These are phyloP conservation scores for Drosophila repletoides DNA, from an alignment of 1,140 invertebrate species.

Conservation along the genomic window DNA sequence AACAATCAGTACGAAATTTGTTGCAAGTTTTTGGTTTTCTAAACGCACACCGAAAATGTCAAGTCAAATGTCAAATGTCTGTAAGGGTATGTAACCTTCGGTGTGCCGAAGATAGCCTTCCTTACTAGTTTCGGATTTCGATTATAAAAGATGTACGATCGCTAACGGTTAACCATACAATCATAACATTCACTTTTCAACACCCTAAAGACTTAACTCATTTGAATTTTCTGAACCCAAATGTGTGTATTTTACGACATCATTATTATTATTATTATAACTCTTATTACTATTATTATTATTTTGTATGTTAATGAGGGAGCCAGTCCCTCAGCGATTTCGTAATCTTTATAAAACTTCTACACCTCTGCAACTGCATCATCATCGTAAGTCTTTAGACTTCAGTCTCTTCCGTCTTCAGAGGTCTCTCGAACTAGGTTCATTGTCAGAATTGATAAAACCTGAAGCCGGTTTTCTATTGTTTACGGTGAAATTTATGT, in stretches of 20 bases:
- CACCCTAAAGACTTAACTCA: conserved; percentile 11
- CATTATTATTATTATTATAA: conserved; percentile 54
- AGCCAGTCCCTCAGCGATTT: conserved; percentile 35
- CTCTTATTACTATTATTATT: not conserved
- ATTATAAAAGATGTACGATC: not conserved
- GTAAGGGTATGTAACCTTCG: too few species aligned
- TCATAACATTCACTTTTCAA: conserved; percentile 45
- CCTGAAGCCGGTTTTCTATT: conserved; percentile 29
- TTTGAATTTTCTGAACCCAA: conserved; percentile 13
- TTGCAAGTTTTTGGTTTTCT: too few species aligned
- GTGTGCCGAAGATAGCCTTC: too few species aligned
- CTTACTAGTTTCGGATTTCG: too few species aligned
- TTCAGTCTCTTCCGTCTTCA: conserved; percentile 5
- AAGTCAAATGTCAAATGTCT: too few species aligned
- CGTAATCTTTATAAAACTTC: conserved; percentile 57
- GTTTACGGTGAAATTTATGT: conserved; percentile 70
- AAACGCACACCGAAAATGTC: too few species aligned
- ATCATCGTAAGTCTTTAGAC: not conserved
- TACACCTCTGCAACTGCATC: conserved; percentile 39
- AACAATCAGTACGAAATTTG: too few species aligned
- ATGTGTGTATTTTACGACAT: conserved; percentile 8
- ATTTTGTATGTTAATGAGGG: conserved; percentile 5
- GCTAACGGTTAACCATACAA: conserved; percentile 54
- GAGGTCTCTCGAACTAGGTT: conserved; percentile 42
- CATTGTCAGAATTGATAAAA: conserved; percentile 62